Conservation (phyloP, 2,888 invertebrate species). For the Polyommatus icarus region DNA sequence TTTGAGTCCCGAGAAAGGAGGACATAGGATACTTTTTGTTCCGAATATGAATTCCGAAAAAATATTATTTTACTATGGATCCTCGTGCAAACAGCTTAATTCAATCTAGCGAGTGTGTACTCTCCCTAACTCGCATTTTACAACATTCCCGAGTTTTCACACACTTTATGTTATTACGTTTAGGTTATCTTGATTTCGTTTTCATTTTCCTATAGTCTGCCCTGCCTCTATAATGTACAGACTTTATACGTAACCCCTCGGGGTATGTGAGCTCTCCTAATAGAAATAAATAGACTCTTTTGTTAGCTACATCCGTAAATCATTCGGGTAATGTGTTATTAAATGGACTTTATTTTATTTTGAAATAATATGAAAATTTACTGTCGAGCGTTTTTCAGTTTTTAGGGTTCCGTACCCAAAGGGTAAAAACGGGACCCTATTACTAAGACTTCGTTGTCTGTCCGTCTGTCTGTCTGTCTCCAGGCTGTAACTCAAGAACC, state of each 20-base stretch:
- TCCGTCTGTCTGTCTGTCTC: no score
- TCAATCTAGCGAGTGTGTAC: neutral
- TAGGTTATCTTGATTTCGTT: constrained; percentile 28
- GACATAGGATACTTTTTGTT: no score
- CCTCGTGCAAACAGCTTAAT: no score
- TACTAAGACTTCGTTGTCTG: no score
- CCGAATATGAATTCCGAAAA: no score
- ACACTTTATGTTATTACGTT: constrained; percentile 27
- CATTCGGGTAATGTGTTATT: neutral
- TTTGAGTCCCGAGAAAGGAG: no score
- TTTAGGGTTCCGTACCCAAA: no score
- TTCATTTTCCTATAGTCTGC: constrained; percentile 23
- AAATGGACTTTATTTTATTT: neutral
- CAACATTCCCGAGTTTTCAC: constrained; percentile 19
- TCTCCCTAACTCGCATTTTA: neutral
- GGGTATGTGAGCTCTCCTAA: constrained; percentile 6
- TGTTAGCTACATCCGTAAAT: neutral
- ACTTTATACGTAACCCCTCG: neutral
- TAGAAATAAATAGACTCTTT: constrained; percentile 5
- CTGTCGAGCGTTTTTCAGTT: no score
- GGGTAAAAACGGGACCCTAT: no score
- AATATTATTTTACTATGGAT: no score
- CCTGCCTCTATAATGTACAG: constrained; percentile 18
- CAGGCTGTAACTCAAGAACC: no score
- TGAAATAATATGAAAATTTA: neutral